Evolutionary conservation across 2,113 vertebrate species (phyloP), one percentile per base, ranked within the genome.

Genomic region (Propithecus coquereli): DNA sequence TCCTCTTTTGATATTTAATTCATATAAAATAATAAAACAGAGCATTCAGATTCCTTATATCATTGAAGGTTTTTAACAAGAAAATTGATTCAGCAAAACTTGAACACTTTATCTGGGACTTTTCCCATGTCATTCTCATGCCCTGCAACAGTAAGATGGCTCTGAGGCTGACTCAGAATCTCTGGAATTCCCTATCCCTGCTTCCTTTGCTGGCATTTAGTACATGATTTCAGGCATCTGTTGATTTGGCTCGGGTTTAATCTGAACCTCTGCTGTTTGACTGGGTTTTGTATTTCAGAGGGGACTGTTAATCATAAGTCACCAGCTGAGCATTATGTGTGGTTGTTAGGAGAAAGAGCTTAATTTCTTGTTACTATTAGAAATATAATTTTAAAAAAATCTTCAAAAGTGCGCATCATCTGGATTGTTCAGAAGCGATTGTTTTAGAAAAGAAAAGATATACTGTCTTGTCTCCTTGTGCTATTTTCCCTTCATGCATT

Each of bases 161-260:
- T 73, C 40, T 12, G 16, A 10, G 61, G 43, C 40, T 95, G 92
- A 96, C 70, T 95, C 76, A 57, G 32, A 45, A 22, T 59, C 74
- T 91, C 82, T 95, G 97, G 92, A 96, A 97, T 96, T 87, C 92
- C 83, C 94, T 94, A 81, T 84, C 93, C 43, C 0, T 52, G 57
- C 43, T 73, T 94, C 76, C 34, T 54, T 97, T 74, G 70, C 54
- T 85, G 87, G 94, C 63, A 95, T 95, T 97, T 50, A 8, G 34
- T 25, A 13, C n/a, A 8, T 17, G 25, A 81, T 98, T 87, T 95
- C 96, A 97, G 94, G 77, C 96, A 95, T 97, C 95, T 97, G 97
- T 84, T 85, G 85, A 70, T 54, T 95, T 97, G 66, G 76, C 94
- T 92, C 85, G 63, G 37, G 10, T 84, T 94, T 84, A 73, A 83